These are phyloP conservation scores for Melanotaenia maccullochi DNA, from an alignment of 2,797 vertebrate species.

Conservation along the genomic window DNA sequence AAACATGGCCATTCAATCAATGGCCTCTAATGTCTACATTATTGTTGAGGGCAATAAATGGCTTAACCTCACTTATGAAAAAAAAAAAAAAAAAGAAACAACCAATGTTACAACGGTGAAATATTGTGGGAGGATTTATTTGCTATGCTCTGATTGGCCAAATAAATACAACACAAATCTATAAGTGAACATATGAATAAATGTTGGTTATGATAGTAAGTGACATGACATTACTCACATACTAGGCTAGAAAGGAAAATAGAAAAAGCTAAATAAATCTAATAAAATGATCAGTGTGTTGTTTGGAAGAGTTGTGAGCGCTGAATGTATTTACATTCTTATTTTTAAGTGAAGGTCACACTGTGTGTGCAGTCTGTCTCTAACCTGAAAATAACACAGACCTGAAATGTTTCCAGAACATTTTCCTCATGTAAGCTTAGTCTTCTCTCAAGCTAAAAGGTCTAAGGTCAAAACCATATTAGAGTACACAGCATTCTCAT, in stretches of 20 bases:
- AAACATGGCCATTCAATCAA: conserved; percentile 78
- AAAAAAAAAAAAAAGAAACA: conserved; percentile 60
- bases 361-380: neutral
- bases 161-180: conserved; percentile 54
- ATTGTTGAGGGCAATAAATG: conserved; percentile 75
- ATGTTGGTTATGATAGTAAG: conserved; percentile 47
- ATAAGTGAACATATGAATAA: conserved; percentile 36
- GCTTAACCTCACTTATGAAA: conserved; percentile 71
- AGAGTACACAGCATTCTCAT: conserved; percentile 27
- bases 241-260: neutral
- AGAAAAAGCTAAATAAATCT: neutral
- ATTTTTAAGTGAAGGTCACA: conserved; percentile 4
- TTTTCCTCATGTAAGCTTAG: neutral
- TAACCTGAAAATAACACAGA: neutral
- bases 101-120: conserved; percentile 68
- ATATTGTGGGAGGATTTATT: conserved; percentile 75
- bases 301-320: neutral
- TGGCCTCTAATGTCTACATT: conserved; percentile 81
- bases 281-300: neutral
- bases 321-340: neutral
- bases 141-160: conserved; percentile 57
- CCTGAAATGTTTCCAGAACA: conserved; percentile 12
- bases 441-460: neutral
- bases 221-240: conserved; percentile 52
- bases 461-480: conserved; percentile 36